Evolutionary conservation across 2,888 invertebrate genomes (phyloP), one percentile per base, ranked within the genome.

Genomic region (Coelogynopora nodosa): DNA sequence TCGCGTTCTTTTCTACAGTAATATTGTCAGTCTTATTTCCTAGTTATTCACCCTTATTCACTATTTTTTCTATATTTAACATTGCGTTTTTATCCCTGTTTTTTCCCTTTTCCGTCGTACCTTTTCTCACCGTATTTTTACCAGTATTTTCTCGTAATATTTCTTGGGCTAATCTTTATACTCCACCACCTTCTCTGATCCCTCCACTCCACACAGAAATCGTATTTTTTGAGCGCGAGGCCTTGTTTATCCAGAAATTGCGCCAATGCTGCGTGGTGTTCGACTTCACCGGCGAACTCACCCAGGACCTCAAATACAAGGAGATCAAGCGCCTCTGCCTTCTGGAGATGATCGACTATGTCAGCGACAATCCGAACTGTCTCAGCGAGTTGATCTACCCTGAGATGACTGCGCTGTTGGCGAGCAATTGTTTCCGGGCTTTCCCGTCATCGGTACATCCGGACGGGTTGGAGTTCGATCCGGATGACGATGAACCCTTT

Each of bases 401-500:
- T 89, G 99, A 98, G 93, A 96, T 97, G 91, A 97, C 98, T 91
- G 95, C 96, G 93, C 98, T 99, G 98, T 91, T 92, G 89, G 89
- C 90, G 67, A 89, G 89, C 89, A 98, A 98, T 93, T 93, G 98
- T 90, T 99, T 99, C 94, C 96, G 99, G 91, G 98, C 98, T 88
- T 94, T 99, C 92, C 99, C 99, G 88, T 99, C 99, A 29, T 94
- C 94, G 90, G 94, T 94, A 89, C 94, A 93, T 95, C 97, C 93
- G 94, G 86, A 86, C 90, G 92, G 92, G 83, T 91, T 91, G 2
- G 99, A 99, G 93, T 99, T 98, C 93, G 99, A 99, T 93, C 99
- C 99, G 30, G 99, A 99, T 93, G 99, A 99, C 93, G 99, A 99
- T 93, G 99, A 99, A 92, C 99, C 99, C 85, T 98, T 98, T 89